Conservation (phyloP, 2,113 vertebrate species). For the Anolis carolinensis region DNA sequence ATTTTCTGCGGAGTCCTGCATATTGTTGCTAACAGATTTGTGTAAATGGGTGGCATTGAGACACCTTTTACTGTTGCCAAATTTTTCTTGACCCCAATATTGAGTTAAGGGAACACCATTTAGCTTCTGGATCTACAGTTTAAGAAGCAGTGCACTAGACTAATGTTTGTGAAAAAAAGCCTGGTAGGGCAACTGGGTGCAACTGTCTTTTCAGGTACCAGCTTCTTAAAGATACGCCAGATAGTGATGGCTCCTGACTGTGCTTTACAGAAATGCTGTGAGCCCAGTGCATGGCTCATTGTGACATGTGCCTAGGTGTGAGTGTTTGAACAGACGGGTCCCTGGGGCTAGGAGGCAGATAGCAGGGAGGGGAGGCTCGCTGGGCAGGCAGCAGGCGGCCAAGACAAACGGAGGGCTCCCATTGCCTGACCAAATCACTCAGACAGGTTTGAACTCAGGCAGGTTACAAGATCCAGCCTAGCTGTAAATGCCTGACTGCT, state of each 20-base stretch:
- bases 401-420: background rate
- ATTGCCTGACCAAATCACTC: background rate
- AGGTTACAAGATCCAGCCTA: background rate
- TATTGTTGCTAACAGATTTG: no score
- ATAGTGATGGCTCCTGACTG: background rate
- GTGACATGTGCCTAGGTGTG: background rate
- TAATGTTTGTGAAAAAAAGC: background rate
- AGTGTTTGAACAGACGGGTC: background rate
- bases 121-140: no score
- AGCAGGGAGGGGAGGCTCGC: no score
- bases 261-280: background rate
- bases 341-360: background rate
- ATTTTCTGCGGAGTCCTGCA: no score
- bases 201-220: background rate
- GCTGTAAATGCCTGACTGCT: constrained; percentile 61
- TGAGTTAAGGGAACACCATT: no score
- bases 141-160: background rate
- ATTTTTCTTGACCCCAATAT: no score
- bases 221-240: background rate
- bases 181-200: background rate
- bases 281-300: background rate
- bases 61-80: no score
- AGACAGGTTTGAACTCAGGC: background rate
- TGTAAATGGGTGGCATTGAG: no score
- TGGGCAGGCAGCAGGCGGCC: no score